A percentile compares a stretch with the other conserved stretches of the same genome.
Conservation (phyloP, 2,113 vertebrate species). For the Proterorhinus semilunaris region DNA sequence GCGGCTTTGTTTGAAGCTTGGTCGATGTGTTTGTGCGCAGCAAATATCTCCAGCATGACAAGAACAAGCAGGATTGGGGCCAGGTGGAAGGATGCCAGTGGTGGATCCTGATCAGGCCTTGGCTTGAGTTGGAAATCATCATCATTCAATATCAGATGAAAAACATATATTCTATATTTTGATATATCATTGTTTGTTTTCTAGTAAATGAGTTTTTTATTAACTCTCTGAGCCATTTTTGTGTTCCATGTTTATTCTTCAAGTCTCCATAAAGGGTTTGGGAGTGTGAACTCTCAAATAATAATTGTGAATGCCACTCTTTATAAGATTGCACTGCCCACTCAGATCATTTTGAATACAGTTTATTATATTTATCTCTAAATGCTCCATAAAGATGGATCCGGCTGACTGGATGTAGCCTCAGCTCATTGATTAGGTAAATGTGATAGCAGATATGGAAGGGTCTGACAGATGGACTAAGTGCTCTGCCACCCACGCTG, state of each 20-base stretch:
- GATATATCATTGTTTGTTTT: no score
- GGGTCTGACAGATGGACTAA: conserved; percentile 31
- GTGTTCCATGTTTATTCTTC: not conserved
- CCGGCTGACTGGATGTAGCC: conserved; percentile 1
- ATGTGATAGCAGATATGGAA: conserved; percentile 27
- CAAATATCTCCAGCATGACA: conserved; percentile 53
- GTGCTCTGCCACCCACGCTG: conserved; percentile 50
- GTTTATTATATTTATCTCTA: not conserved
- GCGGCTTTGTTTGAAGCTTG: conserved; percentile 43
- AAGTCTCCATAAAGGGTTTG: not conserved
- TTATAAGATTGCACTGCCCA: conserved; percentile 4
- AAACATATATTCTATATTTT: no score
- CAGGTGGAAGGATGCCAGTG: conserved; percentile 11
- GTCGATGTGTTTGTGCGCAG: conserved; percentile 61
- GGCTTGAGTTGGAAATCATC: not conserved
- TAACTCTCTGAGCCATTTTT: not conserved
- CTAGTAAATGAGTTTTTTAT: no score
- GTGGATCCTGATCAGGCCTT: conserved; percentile 16
- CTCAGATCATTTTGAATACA: not conserved
- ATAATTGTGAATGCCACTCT: not conserved
- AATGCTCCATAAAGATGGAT: conserved; percentile 9
- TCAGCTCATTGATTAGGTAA: conserved; percentile 35
- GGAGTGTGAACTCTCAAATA: not conserved
- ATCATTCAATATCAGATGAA: no score
- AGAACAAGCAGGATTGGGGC: conserved; percentile 19